Evolutionary conservation across 2,113 vertebrate genomes (phyloP).

Genomic region (Sander vitreus): DNA sequence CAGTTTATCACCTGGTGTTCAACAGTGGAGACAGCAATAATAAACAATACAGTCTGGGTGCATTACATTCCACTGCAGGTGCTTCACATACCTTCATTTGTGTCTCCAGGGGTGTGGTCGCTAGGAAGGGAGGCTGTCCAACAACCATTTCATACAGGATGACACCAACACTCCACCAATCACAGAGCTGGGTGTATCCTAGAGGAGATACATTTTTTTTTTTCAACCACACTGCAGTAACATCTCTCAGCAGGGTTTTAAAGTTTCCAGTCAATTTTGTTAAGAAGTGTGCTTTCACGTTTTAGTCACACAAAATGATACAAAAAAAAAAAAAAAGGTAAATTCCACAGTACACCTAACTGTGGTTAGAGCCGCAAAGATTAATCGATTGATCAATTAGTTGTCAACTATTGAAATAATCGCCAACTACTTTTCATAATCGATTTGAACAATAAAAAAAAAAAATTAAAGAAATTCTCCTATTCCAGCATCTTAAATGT

Average conservation of each 20-base stretch:
- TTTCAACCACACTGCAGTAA: not conserved
- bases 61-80: slow-evolving; percentile 5
- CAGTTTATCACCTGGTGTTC: slow-evolving; percentile 94
- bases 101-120: slow-evolving; percentile 96
- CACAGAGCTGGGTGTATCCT: slow-evolving; percentile 97
- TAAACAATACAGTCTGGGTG: not conserved
- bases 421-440: too few relatives aligned
- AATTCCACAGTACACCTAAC: not conserved
- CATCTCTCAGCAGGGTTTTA: not conserved
- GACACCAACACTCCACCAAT: slow-evolving; percentile 99
- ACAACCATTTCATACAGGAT: slow-evolving; percentile 99
- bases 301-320: not conserved
- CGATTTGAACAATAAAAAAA: too few relatives aligned
- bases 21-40: not conserved
- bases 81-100: slow-evolving; percentile 93
- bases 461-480: too few relatives aligned
- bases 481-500: too few relatives aligned
- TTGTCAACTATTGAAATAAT: too few relatives aligned
- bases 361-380: too few relatives aligned
- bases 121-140: slow-evolving; percentile 97
- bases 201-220: not conserved
- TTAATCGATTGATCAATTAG: too few relatives aligned
- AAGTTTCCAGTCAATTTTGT: not conserved
- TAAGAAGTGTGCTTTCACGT: not conserved
- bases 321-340: too few relatives aligned